phyloP scores from a whole-genome alignment of 2,113 vertebrate species.

The Boulengeromyrus knoepffleri region DNA sequence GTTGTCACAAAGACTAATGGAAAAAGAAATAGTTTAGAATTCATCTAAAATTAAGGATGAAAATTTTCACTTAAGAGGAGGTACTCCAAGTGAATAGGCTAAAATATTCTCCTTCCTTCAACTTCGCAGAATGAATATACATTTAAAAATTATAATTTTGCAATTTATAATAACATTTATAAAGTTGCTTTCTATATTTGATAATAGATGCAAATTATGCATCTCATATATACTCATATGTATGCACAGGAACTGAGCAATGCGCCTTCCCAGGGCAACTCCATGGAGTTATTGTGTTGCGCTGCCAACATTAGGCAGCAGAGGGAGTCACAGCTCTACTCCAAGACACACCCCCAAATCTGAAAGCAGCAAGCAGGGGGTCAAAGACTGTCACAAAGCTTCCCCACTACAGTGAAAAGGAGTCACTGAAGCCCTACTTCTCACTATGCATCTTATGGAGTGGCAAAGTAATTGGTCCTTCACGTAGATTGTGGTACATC shows the following conservation, averaged over 20 bases:
- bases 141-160: not conserved
- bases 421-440: not conserved
- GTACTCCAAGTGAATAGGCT: not conserved
- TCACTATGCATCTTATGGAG: not conserved
- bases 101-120: not conserved
- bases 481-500: not conserved
- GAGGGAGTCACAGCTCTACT: not conserved
- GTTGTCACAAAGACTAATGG: not conserved
- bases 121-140: not conserved
- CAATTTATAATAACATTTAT: not conserved
- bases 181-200: not conserved
- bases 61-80: not conserved
- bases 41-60: not conserved
- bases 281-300: not conserved
- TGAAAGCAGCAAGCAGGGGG: not conserved
- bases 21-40: not conserved
- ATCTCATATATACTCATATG: not conserved
- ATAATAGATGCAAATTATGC: not conserved
- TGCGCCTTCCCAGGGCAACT: not conserved
- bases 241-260: not conserved
- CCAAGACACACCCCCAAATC: not conserved
- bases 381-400: not conserved
- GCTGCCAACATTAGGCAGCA: not conserved
- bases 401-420: not conserved
- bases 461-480: not conserved